Conservation (phyloP, 2,888 invertebrate genomes). For the Pachliopta kotzebuea region DNA sequence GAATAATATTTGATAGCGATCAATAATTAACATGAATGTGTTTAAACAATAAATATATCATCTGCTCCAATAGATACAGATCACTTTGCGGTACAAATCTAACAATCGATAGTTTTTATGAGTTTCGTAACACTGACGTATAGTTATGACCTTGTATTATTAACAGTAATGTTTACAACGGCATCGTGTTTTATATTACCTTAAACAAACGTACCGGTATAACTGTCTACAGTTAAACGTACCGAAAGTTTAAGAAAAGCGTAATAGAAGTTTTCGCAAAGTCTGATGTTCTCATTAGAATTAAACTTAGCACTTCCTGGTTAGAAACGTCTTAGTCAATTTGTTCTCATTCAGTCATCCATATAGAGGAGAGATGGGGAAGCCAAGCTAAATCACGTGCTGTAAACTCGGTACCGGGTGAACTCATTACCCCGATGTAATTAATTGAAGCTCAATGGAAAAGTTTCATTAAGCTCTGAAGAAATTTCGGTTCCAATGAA, state of each 20-base stretch:
- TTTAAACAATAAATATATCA: no score
- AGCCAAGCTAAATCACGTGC: conserved; percentile 59
- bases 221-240: not conserved
- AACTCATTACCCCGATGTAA: conserved; percentile 74
- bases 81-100: not conserved
- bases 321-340: conserved; percentile 19
- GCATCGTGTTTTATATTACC: not conserved
- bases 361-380: conserved; percentile 34
- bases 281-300: conserved; percentile 2
- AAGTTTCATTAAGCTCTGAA: conserved; percentile 54
- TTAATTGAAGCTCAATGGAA: conserved; percentile 72
- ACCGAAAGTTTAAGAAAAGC: no score
- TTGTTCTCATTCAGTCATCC: conserved; percentile 26
- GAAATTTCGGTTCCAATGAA: conserved; percentile 40
- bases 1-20: no score
- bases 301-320: not conserved
- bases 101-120: not conserved
- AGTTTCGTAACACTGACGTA: not conserved
- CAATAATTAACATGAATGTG: no score
- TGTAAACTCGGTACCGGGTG: conserved; percentile 45
- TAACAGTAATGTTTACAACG: not conserved
- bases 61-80: no score
- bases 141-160: not conserved
- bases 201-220: not conserved
- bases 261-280: not conserved